A percentile compares a stretch with the other conserved stretches of the same genome.
These are phyloP conservation scores for Nibea coibor DNA, from an alignment of 2,113 vertebrate genomes.

Conservation along the genomic window DNA sequence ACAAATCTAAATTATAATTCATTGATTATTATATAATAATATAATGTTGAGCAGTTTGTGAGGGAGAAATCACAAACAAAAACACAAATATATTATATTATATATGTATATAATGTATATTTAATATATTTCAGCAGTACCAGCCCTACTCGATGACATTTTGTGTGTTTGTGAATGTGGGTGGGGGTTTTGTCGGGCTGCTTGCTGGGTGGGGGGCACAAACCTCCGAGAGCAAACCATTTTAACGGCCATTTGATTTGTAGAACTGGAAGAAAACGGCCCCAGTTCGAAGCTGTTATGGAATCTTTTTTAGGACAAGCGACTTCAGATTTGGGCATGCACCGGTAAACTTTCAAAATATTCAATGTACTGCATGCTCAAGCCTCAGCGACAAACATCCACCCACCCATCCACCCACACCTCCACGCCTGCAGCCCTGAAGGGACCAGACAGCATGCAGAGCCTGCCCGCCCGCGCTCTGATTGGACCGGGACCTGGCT, in stretches of 20 bases:
- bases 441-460: too few relatives aligned
- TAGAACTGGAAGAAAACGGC: constrained; percentile 85
- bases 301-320: constrained; percentile 87
- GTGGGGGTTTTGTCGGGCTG: constrained; percentile 24
- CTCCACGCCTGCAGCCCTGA: constrained; percentile 33
- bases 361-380: constrained; percentile 63
- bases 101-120: too few relatives aligned
- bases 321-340: constrained; percentile 72
- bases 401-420: not conserved
- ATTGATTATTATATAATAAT: too few relatives aligned
- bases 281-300: constrained; percentile 86
- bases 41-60: not conserved
- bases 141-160: constrained; percentile 30
- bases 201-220: constrained; percentile 47
- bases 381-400: constrained; percentile 35
- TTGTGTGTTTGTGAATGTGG: constrained; percentile 46
- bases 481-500: constrained; percentile 23
- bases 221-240: constrained; percentile 76
- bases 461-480: constrained; percentile 7
- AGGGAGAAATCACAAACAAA: not conserved
- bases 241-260: constrained; percentile 86
- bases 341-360: constrained; percentile 79
- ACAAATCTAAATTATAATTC: too few relatives aligned
- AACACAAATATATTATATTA: too few relatives aligned
- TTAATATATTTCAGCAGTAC: not conserved